Evolutionary conservation across 2,113 vertebrate genomes (phyloP), one percentile per base, ranked within the genome.

Genomic region (Thryonomys swinderianus): DNA sequence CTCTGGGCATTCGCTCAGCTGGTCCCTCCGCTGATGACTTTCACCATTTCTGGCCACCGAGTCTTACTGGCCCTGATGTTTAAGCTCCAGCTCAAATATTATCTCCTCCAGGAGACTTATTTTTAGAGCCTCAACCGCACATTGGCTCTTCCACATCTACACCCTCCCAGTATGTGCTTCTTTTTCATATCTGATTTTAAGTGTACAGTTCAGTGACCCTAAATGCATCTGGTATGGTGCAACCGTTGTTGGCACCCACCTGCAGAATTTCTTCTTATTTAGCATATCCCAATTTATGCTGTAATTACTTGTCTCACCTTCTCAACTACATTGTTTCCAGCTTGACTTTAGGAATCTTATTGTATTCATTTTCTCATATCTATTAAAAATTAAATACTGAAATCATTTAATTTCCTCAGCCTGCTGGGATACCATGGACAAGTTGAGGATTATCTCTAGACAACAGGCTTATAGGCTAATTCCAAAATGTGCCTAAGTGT

Each of bases 331-430:
- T 2, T 3, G 48, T 45, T 67, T 82, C 18, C 12, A 85, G 37
- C 40, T 62, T 82, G 59, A 92, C 37, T 92, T 82, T 69, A 71
- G 40, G 51, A 40, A 34, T 1, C 34, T 0, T n/a, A 34, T 48
- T 74, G 85, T 85, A 88, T 85, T 85, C 42, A 69, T 84, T 93
- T 62, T 94, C 85, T 16, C 62, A 7, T 55, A 20, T 66, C 25
- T 9, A 11, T 64, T 80, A 74, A 80, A 45, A 61, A 84, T 79
- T 34, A 64, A 79, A 48, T 67, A 74, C 84, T 32, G 23, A 74
- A 73, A 76, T 62, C n/a, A 53, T 66, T 84, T 83, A 62, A 59
- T 87, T 45, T 34, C 48, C n/a, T 87, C 3, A n/a, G 55, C 34
- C 48, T 79, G 20, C 7, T 40, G 69, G 3, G 66, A 48, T 61